Percentiles rank a stretch among this genome's conserved stretches.
Conservation (phyloP, 2,888 invertebrate species). For the Orthonevra nobilis region DNA sequence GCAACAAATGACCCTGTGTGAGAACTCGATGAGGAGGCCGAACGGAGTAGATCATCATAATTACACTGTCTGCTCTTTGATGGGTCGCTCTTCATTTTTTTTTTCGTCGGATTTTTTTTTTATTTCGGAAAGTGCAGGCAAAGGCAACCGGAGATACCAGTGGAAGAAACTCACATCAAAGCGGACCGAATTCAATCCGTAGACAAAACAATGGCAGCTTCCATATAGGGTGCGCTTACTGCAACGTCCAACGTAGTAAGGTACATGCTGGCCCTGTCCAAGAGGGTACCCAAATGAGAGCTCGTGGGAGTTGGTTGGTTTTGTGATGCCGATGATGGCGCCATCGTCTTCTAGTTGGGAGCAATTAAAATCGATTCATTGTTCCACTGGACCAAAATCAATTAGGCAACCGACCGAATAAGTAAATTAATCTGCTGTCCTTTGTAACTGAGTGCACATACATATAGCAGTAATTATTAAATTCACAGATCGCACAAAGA, state of each 20-base stretch:
- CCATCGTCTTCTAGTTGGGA: conserved; percentile 68
- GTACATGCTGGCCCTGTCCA: conserved; percentile 52
- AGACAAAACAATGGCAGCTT: conserved; percentile 70
- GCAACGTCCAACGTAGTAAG: conserved; percentile 52
- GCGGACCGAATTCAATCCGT: conserved; percentile 68
- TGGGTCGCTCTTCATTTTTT: conserved; percentile 69
- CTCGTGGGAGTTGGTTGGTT: conserved; percentile 65
- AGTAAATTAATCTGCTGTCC: conserved; percentile 62
- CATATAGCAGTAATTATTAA: conserved; percentile 23
- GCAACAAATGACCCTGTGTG: conserved; percentile 69
- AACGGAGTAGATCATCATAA: conserved; percentile 72
- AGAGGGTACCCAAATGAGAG: conserved; percentile 60
- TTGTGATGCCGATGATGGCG: conserved; percentile 70
- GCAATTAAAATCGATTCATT: conserved; percentile 70
- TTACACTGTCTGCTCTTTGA: conserved; percentile 72
- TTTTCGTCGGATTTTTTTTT: conserved; percentile 26
- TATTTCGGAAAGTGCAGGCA: conserved; percentile 47
- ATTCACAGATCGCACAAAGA: conserved; percentile 22
- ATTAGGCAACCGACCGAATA: conserved; percentile 63
- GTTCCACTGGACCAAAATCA: conserved; percentile 63
- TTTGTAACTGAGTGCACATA: conserved; percentile 22
- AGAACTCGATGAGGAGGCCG: conserved; percentile 69
- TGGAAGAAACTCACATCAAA: conserved; percentile 69
- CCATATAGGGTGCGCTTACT: conserved; percentile 70
- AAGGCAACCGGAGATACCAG: conserved; percentile 65